phyloP scores from a whole-genome alignment of 2,113 vertebrate genomes.

The Halichoerus grypus region DNA sequence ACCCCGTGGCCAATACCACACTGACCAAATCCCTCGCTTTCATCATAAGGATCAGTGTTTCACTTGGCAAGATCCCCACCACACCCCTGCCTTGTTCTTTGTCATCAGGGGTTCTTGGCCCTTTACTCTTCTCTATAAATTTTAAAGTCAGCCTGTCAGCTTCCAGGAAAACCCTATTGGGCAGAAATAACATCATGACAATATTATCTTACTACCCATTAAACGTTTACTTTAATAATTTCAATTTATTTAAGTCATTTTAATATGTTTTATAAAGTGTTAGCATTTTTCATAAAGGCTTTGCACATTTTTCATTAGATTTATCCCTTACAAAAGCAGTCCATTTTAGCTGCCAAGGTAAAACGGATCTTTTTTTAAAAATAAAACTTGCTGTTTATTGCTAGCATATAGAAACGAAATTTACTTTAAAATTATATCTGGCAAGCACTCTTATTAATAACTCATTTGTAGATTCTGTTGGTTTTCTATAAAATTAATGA shows the following conservation, averaged over 20 bases:
- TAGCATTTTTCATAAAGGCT: slow-evolving; percentile 39
- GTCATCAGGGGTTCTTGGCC: not conserved
- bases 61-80: not conserved
- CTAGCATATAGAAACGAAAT: not conserved
- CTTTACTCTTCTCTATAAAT: slow-evolving; percentile 32
- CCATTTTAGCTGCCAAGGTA: not conserved
- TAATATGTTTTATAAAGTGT: slow-evolving; percentile 40
- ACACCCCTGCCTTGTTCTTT: not conserved
- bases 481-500: not conserved
- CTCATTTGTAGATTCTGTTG: not conserved
- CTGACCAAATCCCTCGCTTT: not conserved
- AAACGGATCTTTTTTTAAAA: not conserved
- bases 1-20: not conserved
- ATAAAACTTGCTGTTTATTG: not conserved
- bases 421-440: not conserved
- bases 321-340: not conserved
- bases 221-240: slow-evolving; percentile 42
- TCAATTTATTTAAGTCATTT: slow-evolving; percentile 37
- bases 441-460: not conserved
- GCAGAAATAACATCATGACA: not conserved
- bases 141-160: not conserved
- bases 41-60: not conserved
- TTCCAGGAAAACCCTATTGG: not conserved
- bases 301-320: slow-evolving; percentile 30
- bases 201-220: slow-evolving; percentile 45